Percentiles rank a stretch among this genome's conserved stretches.
Evolutionary conservation across 2,113 vertebrate genomes (phyloP).

Genomic region (Typhlomys cinereus): DNA sequence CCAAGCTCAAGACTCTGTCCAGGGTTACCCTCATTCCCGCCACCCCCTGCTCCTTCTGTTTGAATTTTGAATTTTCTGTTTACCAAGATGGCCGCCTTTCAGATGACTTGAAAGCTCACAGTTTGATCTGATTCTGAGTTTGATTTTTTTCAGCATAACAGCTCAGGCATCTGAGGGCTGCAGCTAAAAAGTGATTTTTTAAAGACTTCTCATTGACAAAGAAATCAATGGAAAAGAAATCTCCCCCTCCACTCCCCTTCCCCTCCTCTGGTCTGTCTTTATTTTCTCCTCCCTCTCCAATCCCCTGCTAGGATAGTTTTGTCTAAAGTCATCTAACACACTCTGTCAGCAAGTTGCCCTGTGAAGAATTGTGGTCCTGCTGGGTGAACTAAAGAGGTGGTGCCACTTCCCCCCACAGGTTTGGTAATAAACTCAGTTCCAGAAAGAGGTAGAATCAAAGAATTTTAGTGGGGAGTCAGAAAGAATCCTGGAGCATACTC

Average conservation of each 20-base stretch:
- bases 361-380: conserved; percentile 47
- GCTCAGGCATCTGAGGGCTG: conserved; percentile 29
- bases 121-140: conserved; percentile 53
- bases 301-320: conserved; percentile 63
- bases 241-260: background rate
- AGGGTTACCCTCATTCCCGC: background rate
- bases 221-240: conserved; percentile 61
- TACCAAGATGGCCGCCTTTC: conserved; percentile 58
- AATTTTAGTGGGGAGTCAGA: background rate
- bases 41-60: conserved; percentile 40
- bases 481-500: conserved; percentile 7
- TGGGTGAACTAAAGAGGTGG: conserved; percentile 30
- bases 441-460: conserved; percentile 39
- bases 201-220: conserved; percentile 59
- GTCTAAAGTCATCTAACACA: background rate
- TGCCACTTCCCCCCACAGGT: background rate
- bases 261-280: background rate
- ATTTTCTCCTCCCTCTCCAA: background rate
- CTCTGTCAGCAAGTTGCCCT: conserved; percentile 56
- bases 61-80: conserved; percentile 73
- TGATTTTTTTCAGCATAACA: conserved; percentile 41
- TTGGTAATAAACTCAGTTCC: conserved; percentile 42
- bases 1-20: background rate
- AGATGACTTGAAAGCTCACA: conserved; percentile 64
- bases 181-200: conserved; percentile 66